Conservation (phyloP, 1,140 invertebrate species). For the Macrostomum lignano region DNA sequence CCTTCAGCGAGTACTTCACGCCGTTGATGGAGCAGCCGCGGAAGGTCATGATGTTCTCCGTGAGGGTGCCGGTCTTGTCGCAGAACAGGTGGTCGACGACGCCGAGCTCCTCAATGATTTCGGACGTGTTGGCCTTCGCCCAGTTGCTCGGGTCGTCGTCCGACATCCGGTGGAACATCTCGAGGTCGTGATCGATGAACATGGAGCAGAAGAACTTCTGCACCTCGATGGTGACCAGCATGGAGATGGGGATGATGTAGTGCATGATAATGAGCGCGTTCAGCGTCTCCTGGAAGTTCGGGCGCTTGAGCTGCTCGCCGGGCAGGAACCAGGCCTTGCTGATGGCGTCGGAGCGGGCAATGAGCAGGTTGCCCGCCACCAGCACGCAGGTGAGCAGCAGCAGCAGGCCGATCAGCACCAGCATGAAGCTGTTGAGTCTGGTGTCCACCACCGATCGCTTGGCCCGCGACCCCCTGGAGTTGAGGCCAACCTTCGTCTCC, state of each 20-base stretch:
- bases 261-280: slow-evolving; percentile 36
- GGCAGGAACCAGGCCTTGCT: slow-evolving; percentile 1
- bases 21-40: slow-evolving; percentile 34
- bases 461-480: slow-evolving; percentile 42
- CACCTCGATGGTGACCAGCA: slow-evolving; percentile 40
- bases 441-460: slow-evolving; percentile 52
- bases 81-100: slow-evolving; percentile 66
- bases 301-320: background rate
- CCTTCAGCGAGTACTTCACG: slow-evolving; percentile 14
- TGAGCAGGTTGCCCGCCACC: background rate
- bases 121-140: slow-evolving; percentile 37
- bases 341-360: background rate
- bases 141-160: slow-evolving; percentile 2
- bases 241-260: slow-evolving; percentile 40
- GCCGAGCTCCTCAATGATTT: slow-evolving; percentile 11
- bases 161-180: too few species aligned
- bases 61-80: slow-evolving; percentile 73
- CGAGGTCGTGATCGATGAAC: slow-evolving; percentile 36
- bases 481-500: slow-evolving; percentile 52
- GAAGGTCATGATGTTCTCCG: slow-evolving; percentile 54
- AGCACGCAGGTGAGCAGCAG: slow-evolving; percentile 1
- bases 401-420: slow-evolving; percentile 3
- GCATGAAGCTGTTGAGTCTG: slow-evolving; percentile 19
- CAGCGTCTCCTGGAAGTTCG: slow-evolving; percentile 13
- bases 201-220: slow-evolving; percentile 38